Base-by-base conservation (phyloP, 2,797 vertebrate genomes). In the Myripristis murdjan region DNA sequence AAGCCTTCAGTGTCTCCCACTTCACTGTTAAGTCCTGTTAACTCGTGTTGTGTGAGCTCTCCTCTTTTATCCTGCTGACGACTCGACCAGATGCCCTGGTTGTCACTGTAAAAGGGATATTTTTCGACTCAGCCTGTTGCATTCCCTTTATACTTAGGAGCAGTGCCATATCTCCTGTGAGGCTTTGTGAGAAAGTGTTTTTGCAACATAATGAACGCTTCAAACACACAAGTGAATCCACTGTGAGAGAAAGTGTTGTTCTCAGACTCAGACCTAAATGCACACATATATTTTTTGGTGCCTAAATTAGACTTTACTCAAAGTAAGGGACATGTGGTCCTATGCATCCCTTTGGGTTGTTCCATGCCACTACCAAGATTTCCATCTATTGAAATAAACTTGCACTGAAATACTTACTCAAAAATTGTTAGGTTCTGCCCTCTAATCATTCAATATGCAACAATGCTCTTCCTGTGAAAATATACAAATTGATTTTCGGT, bases 341-440 rank as follows among this genome's bases (percentile, higher is more conserved):
- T 26, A 22, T 47, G 46, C n/a, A 20, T 48, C 54, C 20, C 37
- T 77, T 64, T 70, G 57, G 24, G 11, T 60, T 63, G 16, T 15
- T 20, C 53, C 26, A 37, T 52, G 12, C 16, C 2, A 16, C 66
- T 31, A 39, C 16, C 31, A 9, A 77, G 26, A 39, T 28, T 48
- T 31, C 23, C 2, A 65, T 44, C 26, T n/a, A 65, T 39, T 61
- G 24, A 43, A 24, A n/a, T n/a, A n/a, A n/a, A n/a, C 22, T 16
- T 35, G 33, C 11, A 35, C 33, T 35, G 33, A 35, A 18, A 24
- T 18, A 26, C 23, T 51, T 15, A 22, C 48, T 14, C 22, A 51
- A 49, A 4, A 49, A 39, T 39, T 2, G 22, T 26, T 51, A 26
- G 48, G 41, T 43, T 16, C 16, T 43, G 2, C 12, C 37, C 37